phyloP scores from a whole-genome alignment of 92 coral and sea anemone species.

The Epizoanthus scotinus region DNA sequence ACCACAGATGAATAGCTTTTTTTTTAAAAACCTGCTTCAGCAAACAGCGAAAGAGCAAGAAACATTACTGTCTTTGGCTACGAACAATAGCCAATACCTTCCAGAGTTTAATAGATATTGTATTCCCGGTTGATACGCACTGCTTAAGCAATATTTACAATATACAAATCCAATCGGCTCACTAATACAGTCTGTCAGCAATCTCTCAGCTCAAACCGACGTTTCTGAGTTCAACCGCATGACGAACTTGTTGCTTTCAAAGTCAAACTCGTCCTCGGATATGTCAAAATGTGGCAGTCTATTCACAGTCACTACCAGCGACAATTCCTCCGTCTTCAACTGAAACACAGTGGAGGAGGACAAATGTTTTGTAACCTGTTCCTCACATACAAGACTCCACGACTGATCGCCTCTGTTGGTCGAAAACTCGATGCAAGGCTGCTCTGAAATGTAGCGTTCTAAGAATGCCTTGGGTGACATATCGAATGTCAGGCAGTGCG shows the following conservation, averaged over 20 bases:
- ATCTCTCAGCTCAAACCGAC: constrained; percentile 71
- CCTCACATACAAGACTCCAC: constrained; percentile 98
- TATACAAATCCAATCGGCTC: constrained; percentile 38
- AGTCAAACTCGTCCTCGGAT: constrained; percentile 92
- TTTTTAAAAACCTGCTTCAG: background rate
- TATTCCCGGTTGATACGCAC: constrained; percentile 19
- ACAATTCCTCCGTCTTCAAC: constrained; percentile 80
- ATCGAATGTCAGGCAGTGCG: constrained; percentile 96
- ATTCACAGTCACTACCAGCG: constrained; percentile 82
- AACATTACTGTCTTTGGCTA: background rate
- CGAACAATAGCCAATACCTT: constrained; percentile 14
- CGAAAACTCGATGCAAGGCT: constrained; percentile 87
- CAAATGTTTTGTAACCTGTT: constrained; percentile 85
- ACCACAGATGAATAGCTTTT: background rate
- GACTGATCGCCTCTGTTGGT: constrained; percentile 67
- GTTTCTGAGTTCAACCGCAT: constrained; percentile 94
- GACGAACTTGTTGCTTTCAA: constrained; percentile 95
- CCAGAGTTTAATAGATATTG: background rate
- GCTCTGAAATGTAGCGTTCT: constrained; percentile 90
- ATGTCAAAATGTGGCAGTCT: constrained; percentile 80
- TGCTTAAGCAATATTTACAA: constrained; percentile 38
- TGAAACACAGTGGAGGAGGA: constrained; percentile 97
- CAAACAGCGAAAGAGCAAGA: background rate
- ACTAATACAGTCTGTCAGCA: constrained; percentile 41
- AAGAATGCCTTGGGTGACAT: constrained; percentile 96